phyloP scores from a whole-genome alignment of 2,888 invertebrate species.

The Aethes cnicana region DNA sequence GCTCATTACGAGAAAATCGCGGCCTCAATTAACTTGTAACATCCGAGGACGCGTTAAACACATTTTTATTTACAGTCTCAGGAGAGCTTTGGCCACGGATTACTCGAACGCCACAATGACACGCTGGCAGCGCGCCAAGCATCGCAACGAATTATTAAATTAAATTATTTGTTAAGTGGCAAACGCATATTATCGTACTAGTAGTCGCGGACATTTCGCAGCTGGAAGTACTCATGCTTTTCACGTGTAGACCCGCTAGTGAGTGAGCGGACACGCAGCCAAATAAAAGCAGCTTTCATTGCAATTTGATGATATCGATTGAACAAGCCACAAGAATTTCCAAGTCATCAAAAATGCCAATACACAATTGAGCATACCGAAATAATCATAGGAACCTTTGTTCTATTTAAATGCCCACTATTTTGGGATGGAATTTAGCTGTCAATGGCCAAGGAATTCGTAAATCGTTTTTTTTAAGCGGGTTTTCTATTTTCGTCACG shows the following conservation, averaged over 20 bases:
- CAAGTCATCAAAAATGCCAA: background rate
- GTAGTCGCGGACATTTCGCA: no score
- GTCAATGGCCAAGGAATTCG: background rate
- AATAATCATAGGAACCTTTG: background rate
- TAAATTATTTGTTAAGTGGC: no score
- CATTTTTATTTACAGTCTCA: conserved; percentile 13
- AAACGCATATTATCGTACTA: no score
- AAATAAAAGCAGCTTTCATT: no score
- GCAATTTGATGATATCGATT: no score
- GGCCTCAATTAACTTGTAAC: conserved; percentile 23
- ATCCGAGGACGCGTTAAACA: conserved; percentile 19
- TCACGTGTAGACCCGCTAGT: no score
- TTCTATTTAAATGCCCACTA: background rate
- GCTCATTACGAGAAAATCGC: no score
- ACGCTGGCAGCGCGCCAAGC: background rate
- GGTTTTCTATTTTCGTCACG: no score
- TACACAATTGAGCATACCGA: background rate
- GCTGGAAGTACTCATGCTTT: no score
- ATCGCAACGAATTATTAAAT: background rate
- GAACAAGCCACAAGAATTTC: no score
- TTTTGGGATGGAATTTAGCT: background rate
- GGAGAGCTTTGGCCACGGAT: conserved; percentile 6
- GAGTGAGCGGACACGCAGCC: no score
- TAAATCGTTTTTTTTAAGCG: no score
- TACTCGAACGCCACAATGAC: conserved; percentile 6